Base-by-base conservation (phyloP, 1,140 invertebrate species). In the Pseudomyrmex gracilis region DNA sequence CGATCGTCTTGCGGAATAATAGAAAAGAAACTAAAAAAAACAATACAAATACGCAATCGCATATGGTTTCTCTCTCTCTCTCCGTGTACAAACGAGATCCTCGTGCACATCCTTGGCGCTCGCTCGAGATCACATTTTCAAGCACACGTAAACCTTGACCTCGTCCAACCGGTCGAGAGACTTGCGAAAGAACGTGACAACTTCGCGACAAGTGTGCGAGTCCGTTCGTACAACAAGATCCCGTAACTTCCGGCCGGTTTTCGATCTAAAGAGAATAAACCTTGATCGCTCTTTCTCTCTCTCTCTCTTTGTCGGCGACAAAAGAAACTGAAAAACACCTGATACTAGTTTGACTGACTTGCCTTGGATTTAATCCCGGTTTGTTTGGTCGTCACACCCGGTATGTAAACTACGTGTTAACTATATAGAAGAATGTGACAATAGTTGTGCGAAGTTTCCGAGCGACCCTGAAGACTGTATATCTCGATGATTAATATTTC, bases 111-210 rank as follows among this genome's bases (percentile, higher is more conserved):
- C 20, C 51, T 78, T 5, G 8, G 13, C 12, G 51, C 12, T 70
- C 15, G 12, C 0, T n/a, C 15, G 1, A 55, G 80, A 51, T 85
- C 45, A 49, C 47, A 43, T 57, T 80, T 80, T 63, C 68, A 60
- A 24, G 20, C 17, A 63, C 45, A 45, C 60, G 45, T 71, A 83
- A 88, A 88, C 86, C 86, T 89, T 88, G 84, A 85, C 78, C 86
- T 83, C 63, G 49, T 61, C 15, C 68, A 85, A 83, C 20, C 24
- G 58, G 0, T 34, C 7, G 22, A 53, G 64, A 34, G 34, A 20
- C 20, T 77, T n/a, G 13, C 20, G 9, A 63, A 45, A 55, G 24
- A 67, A 60, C 66, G 43, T 74, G 20, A 12, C 61, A 68, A 87
- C 55, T 49, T 86, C 67, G 22, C 51, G 7, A 22, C n/a, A 61